These are phyloP conservation scores for Tenthredo distinguenda DNA, from an alignment of 2,888 invertebrate genomes.

Conservation along the genomic window DNA sequence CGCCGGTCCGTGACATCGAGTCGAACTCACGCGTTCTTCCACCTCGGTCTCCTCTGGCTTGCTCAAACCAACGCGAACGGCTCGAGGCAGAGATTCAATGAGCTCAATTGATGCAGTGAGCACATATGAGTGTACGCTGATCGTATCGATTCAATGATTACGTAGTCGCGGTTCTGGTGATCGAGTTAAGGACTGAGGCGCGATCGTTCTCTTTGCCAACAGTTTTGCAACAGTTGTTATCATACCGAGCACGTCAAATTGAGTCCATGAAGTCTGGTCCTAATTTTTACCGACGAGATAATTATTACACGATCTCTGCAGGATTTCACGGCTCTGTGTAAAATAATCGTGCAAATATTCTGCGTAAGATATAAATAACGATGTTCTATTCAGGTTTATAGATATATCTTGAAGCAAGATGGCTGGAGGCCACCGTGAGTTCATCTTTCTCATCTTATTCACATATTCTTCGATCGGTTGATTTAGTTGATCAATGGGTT, in stretches of 20 bases:
- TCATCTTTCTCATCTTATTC: neutral
- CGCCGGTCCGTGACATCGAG: neutral
- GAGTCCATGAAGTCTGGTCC: neutral
- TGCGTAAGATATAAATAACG: neutral
- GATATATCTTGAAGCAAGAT: constrained; percentile 9
- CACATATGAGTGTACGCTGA: constrained; percentile 65
- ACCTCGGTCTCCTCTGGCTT: neutral
- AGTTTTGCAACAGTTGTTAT: constrained; percentile 17
- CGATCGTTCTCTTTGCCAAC: neutral
- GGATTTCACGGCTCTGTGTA: constrained; percentile 1
- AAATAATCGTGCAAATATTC: neutral
- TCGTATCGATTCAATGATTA: constrained; percentile 74
- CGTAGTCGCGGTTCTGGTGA: constrained; percentile 60
- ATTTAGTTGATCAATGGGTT: constrained; percentile 43
- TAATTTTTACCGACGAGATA: neutral
- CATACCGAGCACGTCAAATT: neutral
- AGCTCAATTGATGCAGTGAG: constrained; percentile 76
- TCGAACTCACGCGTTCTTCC: neutral
- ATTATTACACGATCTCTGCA: neutral
- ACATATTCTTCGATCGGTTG: constrained; percentile 20
- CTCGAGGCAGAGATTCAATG: constrained; percentile 77
- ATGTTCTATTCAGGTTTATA: neutral
- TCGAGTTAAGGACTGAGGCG: constrained; percentile 30
- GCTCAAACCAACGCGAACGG: constrained; percentile 65
- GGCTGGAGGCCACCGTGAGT: neutral